Base-by-base conservation (phyloP, 2,797 vertebrate genomes). In the Periparus ater region DNA sequence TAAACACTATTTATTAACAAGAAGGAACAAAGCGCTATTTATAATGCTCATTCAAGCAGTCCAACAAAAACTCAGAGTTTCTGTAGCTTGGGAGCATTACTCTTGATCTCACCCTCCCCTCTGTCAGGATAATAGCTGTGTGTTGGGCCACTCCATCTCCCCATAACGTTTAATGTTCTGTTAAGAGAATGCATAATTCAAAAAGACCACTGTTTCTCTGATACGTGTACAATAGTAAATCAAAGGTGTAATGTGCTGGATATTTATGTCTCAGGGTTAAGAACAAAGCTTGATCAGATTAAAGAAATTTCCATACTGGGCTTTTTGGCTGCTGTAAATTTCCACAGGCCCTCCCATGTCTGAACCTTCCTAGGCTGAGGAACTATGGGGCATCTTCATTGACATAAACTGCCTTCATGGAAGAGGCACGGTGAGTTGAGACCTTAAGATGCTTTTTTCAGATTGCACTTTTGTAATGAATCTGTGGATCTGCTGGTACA, bases 21-120 rank as follows among this genome's bases (percentile, higher is more conserved):
- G 95, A 94, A 91, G 95, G 94, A 97, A 97, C 95, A 91, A 97
- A 94, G 89, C 93, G 85, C 94, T 95, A 95, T 97, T 98, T 96
- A 95, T 96, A 84, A 85, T 95, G 95, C 48, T 91, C 89, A 88
- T 89, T 94, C 55, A 96, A 74, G 93, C 95, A 96, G 95, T 96
- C 92, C 87, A 97, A 97, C 88, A 95, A 95, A 97, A 97, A 78
- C 68, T 57, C 26, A 2, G 74, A 79, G 75, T 96, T 97, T 97
- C 91, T 91, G 87, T 87, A 91, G 93, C 61, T 93, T 67, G 50
- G 83, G 91, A 96, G 86, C 75, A 96, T 93, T 88, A 72, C 12
- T 94, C 92, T 97, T 92, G 23, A 53, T 93, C 77, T 96, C 79
- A 67, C 25, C 70, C 80, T 91, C 68, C 85, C 86, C 32, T 86